A percentile compares a stretch with the other conserved stretches of the same genome.
Conservation (phyloP, 2,888 invertebrate genomes). For the Chouioia cunea region DNA sequence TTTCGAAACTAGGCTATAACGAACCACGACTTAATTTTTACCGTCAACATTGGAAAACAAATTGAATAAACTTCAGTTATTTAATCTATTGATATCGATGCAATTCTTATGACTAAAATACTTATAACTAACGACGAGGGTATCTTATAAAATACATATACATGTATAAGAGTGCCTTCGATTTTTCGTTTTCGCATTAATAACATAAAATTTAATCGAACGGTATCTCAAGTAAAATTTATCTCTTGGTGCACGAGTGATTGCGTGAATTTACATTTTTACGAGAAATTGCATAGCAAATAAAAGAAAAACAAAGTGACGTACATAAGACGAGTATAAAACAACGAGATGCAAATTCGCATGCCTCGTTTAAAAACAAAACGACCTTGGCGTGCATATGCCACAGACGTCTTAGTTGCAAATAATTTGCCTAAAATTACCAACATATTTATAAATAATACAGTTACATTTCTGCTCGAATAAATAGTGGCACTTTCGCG, state of each 20-base stretch:
- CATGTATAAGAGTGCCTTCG: slow-evolving; percentile 26
- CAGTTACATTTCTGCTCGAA: slow-evolving; percentile 30
- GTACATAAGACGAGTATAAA: slow-evolving; percentile 3
- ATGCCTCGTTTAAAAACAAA: slow-evolving; percentile 2
- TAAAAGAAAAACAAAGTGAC: slow-evolving; percentile 11
- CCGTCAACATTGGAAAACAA: background rate
- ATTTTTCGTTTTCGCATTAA: slow-evolving; percentile 1
- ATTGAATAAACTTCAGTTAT: slow-evolving; percentile 32
- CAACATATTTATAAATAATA: slow-evolving; percentile 39
- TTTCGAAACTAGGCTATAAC: too few species aligned
- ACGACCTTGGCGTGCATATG: background rate
- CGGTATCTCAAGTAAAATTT: background rate
- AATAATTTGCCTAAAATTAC: slow-evolving; percentile 24
- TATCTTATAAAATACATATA: slow-evolving; percentile 28
- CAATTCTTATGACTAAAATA: slow-evolving; percentile 28
- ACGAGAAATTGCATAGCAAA: background rate
- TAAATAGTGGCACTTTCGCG: slow-evolving; percentile 42
- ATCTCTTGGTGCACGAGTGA: background rate
- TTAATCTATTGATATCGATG: slow-evolving; percentile 35
- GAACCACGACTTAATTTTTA: too few species aligned
- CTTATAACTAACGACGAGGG: slow-evolving; percentile 38
- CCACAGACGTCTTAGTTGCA: slow-evolving; percentile 11
- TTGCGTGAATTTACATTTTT: too few species aligned
- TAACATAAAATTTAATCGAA: slow-evolving; percentile 2
- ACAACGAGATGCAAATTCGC: too few species aligned